A percentile compares a stretch with the other conserved stretches of the same genome.
Conservation (phyloP, 2,888 invertebrate genomes). For the Tridacna gigas region DNA sequence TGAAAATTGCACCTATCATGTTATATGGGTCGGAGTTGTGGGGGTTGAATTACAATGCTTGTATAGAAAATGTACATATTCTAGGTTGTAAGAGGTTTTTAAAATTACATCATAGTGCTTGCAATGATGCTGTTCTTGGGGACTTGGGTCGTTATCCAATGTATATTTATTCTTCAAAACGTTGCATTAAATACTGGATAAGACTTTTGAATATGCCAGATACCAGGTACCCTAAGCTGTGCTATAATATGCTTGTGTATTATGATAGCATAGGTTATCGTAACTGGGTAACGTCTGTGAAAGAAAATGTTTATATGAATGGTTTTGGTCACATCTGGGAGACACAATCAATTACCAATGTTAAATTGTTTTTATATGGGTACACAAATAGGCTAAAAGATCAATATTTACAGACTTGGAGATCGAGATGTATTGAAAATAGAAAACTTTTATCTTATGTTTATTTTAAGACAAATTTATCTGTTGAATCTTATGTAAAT, state of each 20-base stretch:
- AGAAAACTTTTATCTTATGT: not conserved
- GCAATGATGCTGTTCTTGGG: constrained; percentile 31
- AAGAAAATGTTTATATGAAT: constrained; percentile 22
- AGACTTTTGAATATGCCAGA: constrained; percentile 18
- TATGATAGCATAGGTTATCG: no score
- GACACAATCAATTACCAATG: constrained; percentile 3
- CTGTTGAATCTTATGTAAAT: not conserved
- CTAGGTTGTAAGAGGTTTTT: not conserved
- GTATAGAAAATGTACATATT: not conserved
- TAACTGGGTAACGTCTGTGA: constrained; percentile 25
- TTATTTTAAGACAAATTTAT: not conserved
- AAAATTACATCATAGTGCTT: not conserved
- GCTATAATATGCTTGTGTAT: constrained; percentile 32
- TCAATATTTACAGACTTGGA: constrained; percentile 26
- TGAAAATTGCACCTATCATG: not conserved
- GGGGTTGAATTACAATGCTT: not conserved
- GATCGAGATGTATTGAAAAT: not conserved
- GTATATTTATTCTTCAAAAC: constrained; percentile 15
- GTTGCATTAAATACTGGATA: constrained; percentile 32
- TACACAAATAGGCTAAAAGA: constrained; percentile 14
- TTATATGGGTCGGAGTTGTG: not conserved
- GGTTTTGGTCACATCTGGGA: constrained; percentile 29
- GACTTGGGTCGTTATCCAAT: constrained; percentile 29
- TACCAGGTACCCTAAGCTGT: constrained; percentile 14
- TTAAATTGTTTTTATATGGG: constrained; percentile 14